Percentiles rank a stretch among this genome's conserved stretches.
phyloP scores from a whole-genome alignment of 2,888 invertebrate species.

The Drosophila paracracens region DNA sequence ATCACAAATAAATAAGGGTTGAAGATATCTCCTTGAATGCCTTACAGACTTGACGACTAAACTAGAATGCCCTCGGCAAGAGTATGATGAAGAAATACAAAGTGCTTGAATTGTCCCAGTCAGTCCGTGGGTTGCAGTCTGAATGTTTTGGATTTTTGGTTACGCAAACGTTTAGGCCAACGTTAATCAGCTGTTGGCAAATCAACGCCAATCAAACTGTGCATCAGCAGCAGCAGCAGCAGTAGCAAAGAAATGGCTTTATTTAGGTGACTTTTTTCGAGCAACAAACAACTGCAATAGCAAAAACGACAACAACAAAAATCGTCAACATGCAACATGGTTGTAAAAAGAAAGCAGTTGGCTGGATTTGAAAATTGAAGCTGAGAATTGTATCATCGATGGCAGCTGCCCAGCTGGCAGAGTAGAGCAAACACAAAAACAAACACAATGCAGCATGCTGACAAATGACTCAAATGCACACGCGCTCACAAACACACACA shows the following conservation, averaged over 20 bases:
- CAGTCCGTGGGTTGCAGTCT: constrained; percentile 14
- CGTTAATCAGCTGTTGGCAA: constrained; percentile 64
- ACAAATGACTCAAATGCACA: constrained; percentile 39
- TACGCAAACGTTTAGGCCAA: constrained; percentile 62
- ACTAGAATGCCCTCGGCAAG: neutral
- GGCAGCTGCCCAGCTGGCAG: constrained; percentile 38
- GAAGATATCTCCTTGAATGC: neutral
- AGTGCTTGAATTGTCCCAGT: constrained; percentile 10
- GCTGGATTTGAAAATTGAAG: constrained; percentile 47
- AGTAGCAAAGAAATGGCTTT: constrained; percentile 9
- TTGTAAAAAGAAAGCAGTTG: constrained; percentile 49
- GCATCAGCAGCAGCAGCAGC: neutral
- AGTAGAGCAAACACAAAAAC: constrained; percentile 3
- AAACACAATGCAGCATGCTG: constrained; percentile 38
- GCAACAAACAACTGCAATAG: neutral
- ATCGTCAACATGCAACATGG: constrained; percentile 7
- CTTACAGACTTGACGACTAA: neutral
- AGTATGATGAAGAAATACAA: neutral
- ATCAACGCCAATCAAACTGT: constrained; percentile 59
- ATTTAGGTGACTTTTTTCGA: constrained; percentile 25
- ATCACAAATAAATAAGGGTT: neutral
- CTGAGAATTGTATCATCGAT: constrained; percentile 46
- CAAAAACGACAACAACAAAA: constrained; percentile 1
- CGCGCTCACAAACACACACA: constrained; percentile 12
- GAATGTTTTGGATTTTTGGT: constrained; percentile 20